Percentiles rank a stretch among this genome's conserved stretches.
Evolutionary conservation across 2,797 vertebrate genomes (phyloP).

Genomic region (Hirundo rustica): DNA sequence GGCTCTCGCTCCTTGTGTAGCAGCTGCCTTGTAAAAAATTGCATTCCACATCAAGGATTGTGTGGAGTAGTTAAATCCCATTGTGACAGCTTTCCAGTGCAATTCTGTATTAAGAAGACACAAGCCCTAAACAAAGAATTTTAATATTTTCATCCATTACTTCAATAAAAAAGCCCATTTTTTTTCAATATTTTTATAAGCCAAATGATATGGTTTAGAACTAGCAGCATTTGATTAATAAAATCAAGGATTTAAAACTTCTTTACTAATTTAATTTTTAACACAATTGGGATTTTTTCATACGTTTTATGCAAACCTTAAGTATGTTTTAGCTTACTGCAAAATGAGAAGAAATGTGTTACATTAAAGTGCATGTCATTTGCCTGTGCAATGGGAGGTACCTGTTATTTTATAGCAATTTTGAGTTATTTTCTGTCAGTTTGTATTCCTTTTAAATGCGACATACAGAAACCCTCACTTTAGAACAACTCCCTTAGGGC

Average conservation of each 20-base stretch:
- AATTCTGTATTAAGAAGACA: neutral
- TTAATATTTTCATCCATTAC: slow-evolving; percentile 39
- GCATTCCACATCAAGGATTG: neutral
- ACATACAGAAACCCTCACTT: slow-evolving; percentile 77
- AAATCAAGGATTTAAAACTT: slow-evolving; percentile 68
- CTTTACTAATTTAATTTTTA: slow-evolving; percentile 71
- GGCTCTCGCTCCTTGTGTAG: neutral
- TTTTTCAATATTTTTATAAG: slow-evolving; percentile 21
- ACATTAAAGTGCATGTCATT: slow-evolving; percentile 79
- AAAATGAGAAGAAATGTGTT: slow-evolving; percentile 80
- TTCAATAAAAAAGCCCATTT: neutral
- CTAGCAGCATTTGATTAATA: slow-evolving; percentile 68
- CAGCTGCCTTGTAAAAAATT: neutral
- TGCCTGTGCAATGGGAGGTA: slow-evolving; percentile 75
- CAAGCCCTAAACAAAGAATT: slow-evolving; percentile 11
- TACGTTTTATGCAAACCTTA: slow-evolving; percentile 70
- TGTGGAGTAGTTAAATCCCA: neutral
- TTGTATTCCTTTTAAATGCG: slow-evolving; percentile 77
- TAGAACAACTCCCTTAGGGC: slow-evolving; percentile 71
- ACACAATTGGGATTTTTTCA: slow-evolving; percentile 70
- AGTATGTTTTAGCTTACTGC: slow-evolving; percentile 75
- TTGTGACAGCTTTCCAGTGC: neutral
- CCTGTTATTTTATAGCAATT: slow-evolving; percentile 81
- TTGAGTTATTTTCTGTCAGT: slow-evolving; percentile 86
- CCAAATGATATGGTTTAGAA: slow-evolving; percentile 60